Evolutionary conservation across 2,888 invertebrate genomes (phyloP).

Genomic region (Meteorus cinctellus): DNA sequence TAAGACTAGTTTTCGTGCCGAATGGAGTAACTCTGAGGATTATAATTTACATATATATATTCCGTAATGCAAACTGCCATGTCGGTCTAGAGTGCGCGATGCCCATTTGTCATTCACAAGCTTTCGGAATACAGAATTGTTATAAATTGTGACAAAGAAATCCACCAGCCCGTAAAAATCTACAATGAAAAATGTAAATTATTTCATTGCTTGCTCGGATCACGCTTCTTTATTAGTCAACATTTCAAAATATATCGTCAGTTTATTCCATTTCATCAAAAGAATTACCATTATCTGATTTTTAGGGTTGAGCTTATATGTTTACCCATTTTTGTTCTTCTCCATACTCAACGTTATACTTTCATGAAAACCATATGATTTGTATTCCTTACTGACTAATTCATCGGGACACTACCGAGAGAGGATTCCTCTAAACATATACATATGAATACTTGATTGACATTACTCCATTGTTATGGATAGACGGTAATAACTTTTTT

Average conservation of each 20-base stretch:
- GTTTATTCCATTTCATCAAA: no score
- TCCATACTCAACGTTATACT: no score
- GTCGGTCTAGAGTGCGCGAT: neutral
- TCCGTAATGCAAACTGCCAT: neutral
- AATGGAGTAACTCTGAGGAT: neutral
- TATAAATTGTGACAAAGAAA: slow-evolving; percentile 70
- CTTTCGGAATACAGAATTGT: slow-evolving; percentile 64
- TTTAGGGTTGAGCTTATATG: neutral
- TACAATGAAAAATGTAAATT: neutral
- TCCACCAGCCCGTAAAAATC: slow-evolving; percentile 68
- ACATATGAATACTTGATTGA: no score
- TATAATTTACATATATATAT: neutral
- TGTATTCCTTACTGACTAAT: no score
- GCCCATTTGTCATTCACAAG: slow-evolving; percentile 60
- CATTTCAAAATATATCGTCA: no score
- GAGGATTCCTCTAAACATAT: no score
- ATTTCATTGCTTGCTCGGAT: neutral
- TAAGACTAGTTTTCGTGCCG: neutral
- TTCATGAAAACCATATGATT: no score
- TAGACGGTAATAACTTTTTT: no score
- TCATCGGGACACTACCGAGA: no score
- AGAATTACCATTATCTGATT: no score
- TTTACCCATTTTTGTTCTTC: neutral
- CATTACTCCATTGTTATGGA: no score
- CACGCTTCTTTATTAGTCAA: no score